These are phyloP conservation scores for Salarias fasciatus DNA, from an alignment of 2,797 vertebrate genomes.

Conservation along the genomic window DNA sequence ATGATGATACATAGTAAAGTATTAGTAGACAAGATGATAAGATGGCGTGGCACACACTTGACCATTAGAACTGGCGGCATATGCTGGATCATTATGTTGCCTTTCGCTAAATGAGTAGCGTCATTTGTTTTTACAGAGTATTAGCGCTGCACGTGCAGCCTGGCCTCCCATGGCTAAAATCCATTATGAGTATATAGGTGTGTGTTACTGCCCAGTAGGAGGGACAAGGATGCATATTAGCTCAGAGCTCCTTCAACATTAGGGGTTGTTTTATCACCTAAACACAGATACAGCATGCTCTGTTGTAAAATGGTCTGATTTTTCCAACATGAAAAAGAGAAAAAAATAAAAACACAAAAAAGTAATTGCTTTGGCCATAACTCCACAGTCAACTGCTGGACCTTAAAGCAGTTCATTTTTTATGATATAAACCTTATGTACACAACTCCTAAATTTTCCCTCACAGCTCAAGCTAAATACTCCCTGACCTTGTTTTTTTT, in stretches of 20 bases:
- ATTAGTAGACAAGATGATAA: no score
- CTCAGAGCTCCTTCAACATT: conserved; percentile 23
- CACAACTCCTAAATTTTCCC: conserved; percentile 40
- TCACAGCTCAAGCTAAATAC: conserved; percentile 19
- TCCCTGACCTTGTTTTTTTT: conserved; percentile 16
- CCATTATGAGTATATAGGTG: conserved; percentile 56
- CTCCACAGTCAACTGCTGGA: no score
- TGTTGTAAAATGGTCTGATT: no score
- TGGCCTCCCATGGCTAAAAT: conserved; percentile 58
- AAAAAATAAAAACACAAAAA: no score
- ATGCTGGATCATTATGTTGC: conserved; percentile 14
- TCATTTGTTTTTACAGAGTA: conserved; percentile 44
- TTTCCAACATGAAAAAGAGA: no score
- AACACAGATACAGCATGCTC: no score
- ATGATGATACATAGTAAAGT: no score
- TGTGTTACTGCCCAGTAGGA: conserved; percentile 57
- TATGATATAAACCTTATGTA: not conserved
- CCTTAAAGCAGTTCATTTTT: no score
- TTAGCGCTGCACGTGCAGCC: conserved; percentile 43
- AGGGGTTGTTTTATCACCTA: not conserved
- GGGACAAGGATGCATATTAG: conserved; percentile 37
- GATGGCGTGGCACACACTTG: conserved; percentile 1
- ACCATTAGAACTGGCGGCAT: conserved; percentile 1
- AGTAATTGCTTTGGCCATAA: conserved; percentile 14
- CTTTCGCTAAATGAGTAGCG: conserved; percentile 40